Evolutionary conservation across 2,888 invertebrate species (phyloP), one percentile per base, ranked within the genome.

Genomic region (Thereva unica): DNA sequence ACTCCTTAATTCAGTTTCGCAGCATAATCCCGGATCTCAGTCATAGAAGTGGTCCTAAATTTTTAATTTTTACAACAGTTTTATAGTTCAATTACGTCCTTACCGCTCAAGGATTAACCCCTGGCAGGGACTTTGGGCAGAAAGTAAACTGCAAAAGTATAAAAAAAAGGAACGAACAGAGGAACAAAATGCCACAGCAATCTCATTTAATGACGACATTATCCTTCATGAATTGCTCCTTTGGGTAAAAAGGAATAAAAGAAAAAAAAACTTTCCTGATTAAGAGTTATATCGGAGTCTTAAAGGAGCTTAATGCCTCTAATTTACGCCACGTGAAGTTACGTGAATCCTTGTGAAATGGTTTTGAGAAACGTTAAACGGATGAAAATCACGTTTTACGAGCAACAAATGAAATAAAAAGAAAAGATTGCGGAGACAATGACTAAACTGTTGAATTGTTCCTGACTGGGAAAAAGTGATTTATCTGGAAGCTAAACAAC

Each of bases 321-420:
- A 59, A 59, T 59, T 59, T 59, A 59, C 59, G 45, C 49, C 47
- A 49, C 59, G 45, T 47, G 38, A 12, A 59, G 49, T 59, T 49
- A 59, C 59, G 59, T 59, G 59, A 59, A 47, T 45, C 59, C 23
- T 49, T 47, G 49, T 37, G 59, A 59, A 59, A 59, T 59, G 59
- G 59, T 59, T 49, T 59, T 38, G 12, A 59, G 59, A 49, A 59
- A 56, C 56, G 59, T 45, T 59, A 47, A 59, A 59, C 49, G 59
- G 59, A 59, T 59, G 59, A 59, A 59, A 59, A 59, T 59, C 59
- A 59, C 59, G 59, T 59, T 59, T 59, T 59, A 59, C 49, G 45
- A 59, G 59, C 59, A 59, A 59, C 59, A 59, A 59, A 59, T 59
- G 59, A 40, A 59, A 59, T 47, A 59, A 59, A 35, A 23, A 23